Evolutionary conservation across 2,797 vertebrate species (phyloP).

Genomic region (Lacerta bilineata): DNA sequence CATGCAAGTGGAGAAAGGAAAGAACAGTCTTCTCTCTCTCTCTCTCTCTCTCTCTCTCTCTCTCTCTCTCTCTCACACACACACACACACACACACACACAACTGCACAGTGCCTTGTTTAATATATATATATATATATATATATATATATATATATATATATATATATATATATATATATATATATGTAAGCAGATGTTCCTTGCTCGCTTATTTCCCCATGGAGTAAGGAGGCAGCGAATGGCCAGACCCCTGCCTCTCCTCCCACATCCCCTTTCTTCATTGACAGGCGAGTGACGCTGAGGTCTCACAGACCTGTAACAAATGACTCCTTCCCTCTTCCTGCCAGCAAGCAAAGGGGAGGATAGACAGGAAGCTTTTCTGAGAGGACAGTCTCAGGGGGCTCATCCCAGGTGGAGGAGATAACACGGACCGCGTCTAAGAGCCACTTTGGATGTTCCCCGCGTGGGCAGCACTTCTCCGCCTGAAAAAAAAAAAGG

Average conservation of each 20-base stretch:
- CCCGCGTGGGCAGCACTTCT: not conserved
- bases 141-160: not conserved
- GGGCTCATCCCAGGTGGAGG: slow-evolving; percentile 4
- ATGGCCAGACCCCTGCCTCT: slow-evolving; percentile 5
- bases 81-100: not conserved
- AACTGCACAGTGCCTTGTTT: slow-evolving; percentile 19
- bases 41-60: too few species aligned
- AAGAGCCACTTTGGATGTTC: not conserved
- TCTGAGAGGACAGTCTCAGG: not conserved
- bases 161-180: too few species aligned
- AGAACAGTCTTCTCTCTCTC: not conserved
- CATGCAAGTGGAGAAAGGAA: not conserved
- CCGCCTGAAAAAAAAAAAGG: not conserved
- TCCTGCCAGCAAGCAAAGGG: slow-evolving; percentile 7
- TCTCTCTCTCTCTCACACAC: too few species aligned
- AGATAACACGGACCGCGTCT: not conserved
- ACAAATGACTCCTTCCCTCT: not conserved
- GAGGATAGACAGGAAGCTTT: not conserved
- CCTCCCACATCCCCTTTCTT: slow-evolving; percentile 24
- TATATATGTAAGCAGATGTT: slow-evolving; percentile 40
- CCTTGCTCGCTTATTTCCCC: slow-evolving; percentile 28
- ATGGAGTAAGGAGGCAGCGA: slow-evolving; percentile 12
- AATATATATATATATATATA: slow-evolving; percentile 12
- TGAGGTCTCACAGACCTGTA: slow-evolving; percentile 21
- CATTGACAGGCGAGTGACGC: not conserved